Conservation (phyloP, 2,888 invertebrate genomes). For the Polydrusus tereticollis region DNA sequence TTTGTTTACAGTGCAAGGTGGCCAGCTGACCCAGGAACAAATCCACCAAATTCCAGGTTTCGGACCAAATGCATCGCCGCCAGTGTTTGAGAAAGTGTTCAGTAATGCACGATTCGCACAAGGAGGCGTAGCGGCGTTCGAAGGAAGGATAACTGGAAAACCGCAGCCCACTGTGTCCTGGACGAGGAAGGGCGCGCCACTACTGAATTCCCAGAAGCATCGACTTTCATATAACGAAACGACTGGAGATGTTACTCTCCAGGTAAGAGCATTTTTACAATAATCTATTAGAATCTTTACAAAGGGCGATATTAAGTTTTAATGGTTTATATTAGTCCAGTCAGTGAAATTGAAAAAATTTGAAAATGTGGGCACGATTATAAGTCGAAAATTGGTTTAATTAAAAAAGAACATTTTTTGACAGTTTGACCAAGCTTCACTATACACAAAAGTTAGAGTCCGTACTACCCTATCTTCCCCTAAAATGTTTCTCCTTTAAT, state of each 20-base stretch:
- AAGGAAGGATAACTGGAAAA: slow-evolving; percentile 90
- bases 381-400: too few relatives aligned
- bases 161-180: slow-evolving; percentile 93
- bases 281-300: too few relatives aligned
- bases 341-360: too few relatives aligned
- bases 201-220: slow-evolving; percentile 88
- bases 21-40: slow-evolving; percentile 72
- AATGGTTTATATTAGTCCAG: too few relatives aligned
- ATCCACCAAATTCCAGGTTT: slow-evolving; percentile 68
- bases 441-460: too few relatives aligned
- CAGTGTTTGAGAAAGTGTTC: slow-evolving; percentile 96
- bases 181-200: slow-evolving; percentile 88
- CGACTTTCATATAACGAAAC: slow-evolving; percentile 91
- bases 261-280: slow-evolving; percentile 37
- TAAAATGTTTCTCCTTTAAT: too few relatives aligned
- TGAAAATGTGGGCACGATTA: too few relatives aligned
- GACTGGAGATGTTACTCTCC: slow-evolving; percentile 82
- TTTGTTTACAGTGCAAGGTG: slow-evolving; percentile 62
- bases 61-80: slow-evolving; percentile 87
- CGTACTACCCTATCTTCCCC: too few relatives aligned
- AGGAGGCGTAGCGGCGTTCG: slow-evolving; percentile 93
- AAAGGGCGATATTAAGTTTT: too few relatives aligned
- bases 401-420: too few relatives aligned
- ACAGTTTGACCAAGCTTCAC: too few relatives aligned
- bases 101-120: slow-evolving; percentile 95